Evolutionary conservation across 2,113 vertebrate genomes (phyloP).

Genomic region (Oryctolagus cuniculus): mOryCun1.1 NC_091440.1:85970501-85971000

Average conservation of each 20-base stretch:
- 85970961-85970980: neutral
- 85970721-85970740: neutral
- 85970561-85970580: neutral
- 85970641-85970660: too few relatives aligned
- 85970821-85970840: too few relatives aligned
- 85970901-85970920: accelerated
- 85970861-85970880: too few relatives aligned
- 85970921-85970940: neutral
- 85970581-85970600: accelerated
- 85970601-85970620: neutral
- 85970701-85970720: neutral
- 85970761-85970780: neutral
- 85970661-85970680: too few relatives aligned
- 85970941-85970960: neutral
- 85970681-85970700: neutral
- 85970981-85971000: neutral
- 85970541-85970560: neutral
- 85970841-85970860: neutral
- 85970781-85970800: accelerated
- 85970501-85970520: neutral
- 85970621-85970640: accelerated
- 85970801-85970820: neutral
- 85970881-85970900: neutral
- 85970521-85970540: neutral
- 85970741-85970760: neutral